Evolutionary conservation across 2,888 invertebrate genomes (phyloP), one percentile per base, ranked within the genome.

Genomic region (Elmis aenea): DNA sequence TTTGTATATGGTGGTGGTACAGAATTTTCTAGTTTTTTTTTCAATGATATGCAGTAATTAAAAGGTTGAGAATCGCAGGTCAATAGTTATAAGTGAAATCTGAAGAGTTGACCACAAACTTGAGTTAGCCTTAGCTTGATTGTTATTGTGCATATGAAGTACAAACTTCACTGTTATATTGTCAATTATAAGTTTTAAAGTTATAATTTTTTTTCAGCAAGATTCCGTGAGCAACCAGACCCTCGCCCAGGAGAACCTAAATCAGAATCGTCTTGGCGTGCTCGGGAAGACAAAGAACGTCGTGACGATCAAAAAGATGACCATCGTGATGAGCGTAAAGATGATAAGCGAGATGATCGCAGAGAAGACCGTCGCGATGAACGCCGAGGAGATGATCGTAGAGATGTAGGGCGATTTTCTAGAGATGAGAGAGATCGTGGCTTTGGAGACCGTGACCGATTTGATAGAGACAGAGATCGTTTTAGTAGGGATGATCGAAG

Each of bases 321-420:
- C 37, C 42, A 46, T 11, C 40, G 49, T 26, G 51, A 39, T 12
- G 42, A 50, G 12, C 41, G 48, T 15, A 37, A 39, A 30, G 35
- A 33, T 12, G 45, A 37, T 9, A 33, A 40, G 16, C 33, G 40
- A 15, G 42, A 45, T 8, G 41, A 39, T 15, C 27, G 50, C 10
- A 30, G 32, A 13, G 46, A 46, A 13, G 48, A 42, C 12, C 38
- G 48, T 6, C 22, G 45, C 20, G 52, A 48, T 8, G 47, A 46
- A 14, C 37, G 47, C 3, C 27, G 36, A 2, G 32, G 26, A 5
- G 22, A 12, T 9, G 43, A 31, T 13, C 26, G 39, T 5, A 42
- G 33, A 21, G 34, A 35, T 11, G 22, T 30, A 24, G 34, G 33
- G 13, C 20, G 41, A 13, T 42, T 40, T 33, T 9, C 25, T 13